Percentiles rank a stretch among this genome's conserved stretches.
Conservation (phyloP, 2,888 invertebrate species). For the Apotomis turbidana region DNA sequence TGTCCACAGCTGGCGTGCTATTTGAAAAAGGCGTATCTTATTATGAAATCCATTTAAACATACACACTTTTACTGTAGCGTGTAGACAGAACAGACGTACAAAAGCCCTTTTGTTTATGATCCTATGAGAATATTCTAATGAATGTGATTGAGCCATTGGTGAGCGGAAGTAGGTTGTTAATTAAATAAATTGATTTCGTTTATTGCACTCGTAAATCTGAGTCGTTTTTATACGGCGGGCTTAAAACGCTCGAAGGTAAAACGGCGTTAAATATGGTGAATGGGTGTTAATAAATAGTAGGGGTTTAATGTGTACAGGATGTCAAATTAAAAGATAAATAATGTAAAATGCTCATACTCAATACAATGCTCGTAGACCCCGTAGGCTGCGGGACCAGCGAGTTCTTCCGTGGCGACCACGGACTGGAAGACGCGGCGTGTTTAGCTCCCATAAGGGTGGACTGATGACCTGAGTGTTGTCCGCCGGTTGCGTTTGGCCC, state of each 20-base stretch:
- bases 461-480: too few relatives aligned
- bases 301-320: background rate
- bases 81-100: slow-evolving; percentile 51
- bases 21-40: too few relatives aligned
- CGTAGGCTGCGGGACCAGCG: too few relatives aligned
- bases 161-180: slow-evolving; percentile 73
- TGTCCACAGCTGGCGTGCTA: slow-evolving; percentile 45
- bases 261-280: slow-evolving; percentile 8
- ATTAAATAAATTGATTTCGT: slow-evolving; percentile 52
- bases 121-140: slow-evolving; percentile 68
- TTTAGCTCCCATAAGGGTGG: too few relatives aligned
- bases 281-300: background rate
- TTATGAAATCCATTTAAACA: too few relatives aligned
- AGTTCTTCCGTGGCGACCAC: too few relatives aligned
- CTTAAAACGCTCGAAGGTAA: background rate
- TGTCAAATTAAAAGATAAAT: too few relatives aligned
- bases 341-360: too few relatives aligned
- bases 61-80: too few relatives aligned
- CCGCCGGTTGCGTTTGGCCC: too few relatives aligned
- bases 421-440: too few relatives aligned
- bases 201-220: slow-evolving; percentile 41
- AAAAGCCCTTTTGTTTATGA: slow-evolving; percentile 76
- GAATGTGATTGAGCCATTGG: slow-evolving; percentile 71
- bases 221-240: slow-evolving; percentile 15
- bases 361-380: too few relatives aligned